These are phyloP conservation scores for Dendrolimus pini DNA, from an alignment of 2,888 invertebrate species.

Conservation along the genomic window DNA sequence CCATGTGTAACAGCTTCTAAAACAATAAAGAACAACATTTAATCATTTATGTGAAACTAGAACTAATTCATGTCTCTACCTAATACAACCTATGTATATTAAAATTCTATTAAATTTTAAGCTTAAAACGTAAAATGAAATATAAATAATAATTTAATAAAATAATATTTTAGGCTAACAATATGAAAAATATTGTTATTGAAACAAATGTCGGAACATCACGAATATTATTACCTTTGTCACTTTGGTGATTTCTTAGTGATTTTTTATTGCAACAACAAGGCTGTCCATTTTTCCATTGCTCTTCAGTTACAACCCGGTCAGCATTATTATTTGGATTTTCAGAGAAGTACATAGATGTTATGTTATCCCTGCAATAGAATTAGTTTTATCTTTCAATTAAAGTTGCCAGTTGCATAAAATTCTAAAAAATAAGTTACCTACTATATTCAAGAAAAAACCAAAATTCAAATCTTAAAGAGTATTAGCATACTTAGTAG, in stretches of 20 bases:
- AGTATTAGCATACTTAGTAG: too few relatives aligned
- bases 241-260: slow-evolving; percentile 11
- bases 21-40: neutral
- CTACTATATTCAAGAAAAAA: too few relatives aligned
- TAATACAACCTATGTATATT: too few relatives aligned
- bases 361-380: slow-evolving; percentile 49
- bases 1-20: slow-evolving; percentile 7
- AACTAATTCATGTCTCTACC: too few relatives aligned
- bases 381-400: slow-evolving; percentile 5
- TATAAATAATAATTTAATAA: slow-evolving; percentile 11
- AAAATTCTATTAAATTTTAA: too few relatives aligned
- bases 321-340: slow-evolving; percentile 9
- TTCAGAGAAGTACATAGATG: slow-evolving; percentile 35
- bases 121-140: too few relatives aligned
- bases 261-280: slow-evolving; percentile 14
- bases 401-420: too few relatives aligned
- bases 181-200: neutral
- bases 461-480: too few relatives aligned
- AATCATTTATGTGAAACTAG: too few relatives aligned
- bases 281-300: slow-evolving; percentile 6
- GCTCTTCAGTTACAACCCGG: slow-evolving; percentile 6
- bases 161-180: neutral
- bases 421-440: too few relatives aligned
- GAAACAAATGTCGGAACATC: neutral
- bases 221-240: slow-evolving; percentile 10